A percentile compares a stretch with the other conserved stretches of the same genome.
Conservation (phyloP, 1,140 invertebrate species). For the Euwallacea similis region DNA sequence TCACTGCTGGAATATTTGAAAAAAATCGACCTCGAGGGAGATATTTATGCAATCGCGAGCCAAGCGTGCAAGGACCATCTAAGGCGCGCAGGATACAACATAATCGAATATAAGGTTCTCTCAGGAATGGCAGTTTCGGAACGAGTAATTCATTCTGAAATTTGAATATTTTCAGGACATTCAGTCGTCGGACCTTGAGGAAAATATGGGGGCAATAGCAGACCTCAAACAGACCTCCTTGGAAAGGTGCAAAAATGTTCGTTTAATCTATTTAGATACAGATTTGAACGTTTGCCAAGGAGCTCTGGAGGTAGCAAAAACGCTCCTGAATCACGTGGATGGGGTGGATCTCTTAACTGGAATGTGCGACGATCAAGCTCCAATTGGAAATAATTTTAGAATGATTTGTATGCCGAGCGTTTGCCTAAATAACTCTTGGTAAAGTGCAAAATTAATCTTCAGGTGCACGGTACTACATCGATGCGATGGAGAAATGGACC, state of each 20-base stretch:
- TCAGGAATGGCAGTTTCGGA: too few relatives aligned
- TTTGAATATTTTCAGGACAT: constrained; percentile 14
- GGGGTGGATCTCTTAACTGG: constrained; percentile 12
- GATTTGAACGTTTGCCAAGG: constrained; percentile 6
- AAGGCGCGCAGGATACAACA: constrained; percentile 20
- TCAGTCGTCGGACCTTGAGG: not conserved
- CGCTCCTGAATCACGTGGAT: constrained; percentile 8
- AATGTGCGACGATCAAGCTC: constrained; percentile 2
- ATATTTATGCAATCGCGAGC: constrained; percentile 16
- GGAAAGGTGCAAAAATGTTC: constrained; percentile 27
- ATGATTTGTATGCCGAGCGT: too few relatives aligned
- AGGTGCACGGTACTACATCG: constrained; percentile 9
- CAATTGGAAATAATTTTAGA: not conserved
- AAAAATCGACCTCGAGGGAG: constrained; percentile 12
- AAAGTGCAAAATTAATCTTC: too few relatives aligned
- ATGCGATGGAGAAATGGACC: constrained; percentile 11
- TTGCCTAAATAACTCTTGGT: too few relatives aligned
- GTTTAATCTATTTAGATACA: constrained; percentile 5
- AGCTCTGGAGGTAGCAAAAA: constrained; percentile 10
- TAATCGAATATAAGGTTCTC: constrained; percentile 22
- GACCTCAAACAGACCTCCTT: not conserved
- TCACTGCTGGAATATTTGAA: constrained; percentile 11
- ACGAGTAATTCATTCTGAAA: not conserved
- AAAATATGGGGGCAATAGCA: not conserved
- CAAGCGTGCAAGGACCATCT: not conserved